Evolutionary conservation across 2,113 vertebrate genomes (phyloP), one percentile per base, ranked within the genome.

Genomic region (Todiramphus chloris): DNA sequence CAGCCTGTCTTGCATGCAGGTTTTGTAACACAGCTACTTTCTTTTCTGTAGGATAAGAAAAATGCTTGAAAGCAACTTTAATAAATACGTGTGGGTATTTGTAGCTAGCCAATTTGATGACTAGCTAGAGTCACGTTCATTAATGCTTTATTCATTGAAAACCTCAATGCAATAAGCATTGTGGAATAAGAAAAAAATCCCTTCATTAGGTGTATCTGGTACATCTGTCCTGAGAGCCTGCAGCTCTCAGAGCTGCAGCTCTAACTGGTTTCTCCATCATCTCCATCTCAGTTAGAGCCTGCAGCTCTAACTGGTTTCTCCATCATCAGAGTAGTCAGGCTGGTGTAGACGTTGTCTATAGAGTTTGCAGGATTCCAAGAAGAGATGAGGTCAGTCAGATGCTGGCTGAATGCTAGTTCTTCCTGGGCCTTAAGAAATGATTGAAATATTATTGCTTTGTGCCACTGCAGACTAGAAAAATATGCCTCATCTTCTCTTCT

Each of bases 371-470:
- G 60, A 60, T 76, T 93, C 53, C n/a, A 21, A 69, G 69, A 2
- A 41, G 70, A 88, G 43, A 62, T 72, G 39, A 87, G 73, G 86
- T 96, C 68, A 87, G 59, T 12, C n/a, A 81, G 69, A 48, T 84
- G 77, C 80, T 41, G 9, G 25, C 28, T 62, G 66, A 84, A 75
- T 87, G 31, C 23, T 11, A 11, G 60, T 87, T 95, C 73, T 91
- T 95, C 59, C 46, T 88, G 87, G 73, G 81, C 78, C 64, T 73
- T 69, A 77, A 67, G 87, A 91, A 94, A 89, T 76, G 31, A 86
- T 83, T 90, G 89, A 91, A 94, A 91, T 95, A 82, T 89, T 92
- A 83, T 77, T 95, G 78, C 53, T 94, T 91, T 95, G 69, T 89
- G 74, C 84, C 69, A 1, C 44, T 87, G 69, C 92, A 93, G 86